A percentile compares a stretch with the other conserved stretches of the same genome.
Evolutionary conservation across 2,113 vertebrate species (phyloP).

Genomic region (Lophochroa leadbeateri): DNA sequence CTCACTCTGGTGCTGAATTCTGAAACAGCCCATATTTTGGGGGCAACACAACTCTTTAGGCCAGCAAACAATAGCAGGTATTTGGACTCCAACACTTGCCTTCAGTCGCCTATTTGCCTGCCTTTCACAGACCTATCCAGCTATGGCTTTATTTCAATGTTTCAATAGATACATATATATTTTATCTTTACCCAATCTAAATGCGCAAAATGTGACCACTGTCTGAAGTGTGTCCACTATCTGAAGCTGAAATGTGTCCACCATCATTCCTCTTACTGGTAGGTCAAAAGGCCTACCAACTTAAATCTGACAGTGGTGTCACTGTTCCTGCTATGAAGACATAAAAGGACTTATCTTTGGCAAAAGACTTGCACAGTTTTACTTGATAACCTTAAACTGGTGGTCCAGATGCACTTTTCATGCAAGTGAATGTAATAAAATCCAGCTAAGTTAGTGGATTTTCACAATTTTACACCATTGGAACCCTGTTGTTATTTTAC

Average conservation of each 20-base stretch:
- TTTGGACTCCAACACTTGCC: background rate
- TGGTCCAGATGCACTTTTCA: background rate
- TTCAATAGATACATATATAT: rapidly evolving
- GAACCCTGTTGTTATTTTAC: background rate
- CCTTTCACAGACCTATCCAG: background rate
- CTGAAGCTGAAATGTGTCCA: background rate
- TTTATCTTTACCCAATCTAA: background rate
- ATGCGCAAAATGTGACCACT: background rate
- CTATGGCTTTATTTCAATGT: background rate
- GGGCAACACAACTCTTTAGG: background rate
- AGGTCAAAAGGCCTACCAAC: background rate
- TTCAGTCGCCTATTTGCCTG: background rate
- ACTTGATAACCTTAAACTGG: background rate
- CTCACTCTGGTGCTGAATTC: background rate
- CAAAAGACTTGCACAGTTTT: background rate
- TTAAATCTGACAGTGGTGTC: background rate
- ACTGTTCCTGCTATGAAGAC: background rate
- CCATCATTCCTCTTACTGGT: background rate
- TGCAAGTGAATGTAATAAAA: background rate
- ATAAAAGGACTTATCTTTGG: background rate
- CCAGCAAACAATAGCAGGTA: background rate
- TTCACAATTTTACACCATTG: background rate
- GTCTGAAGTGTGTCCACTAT: background rate
- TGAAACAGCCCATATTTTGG: background rate
- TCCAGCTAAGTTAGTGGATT: background rate